phyloP scores from a whole-genome alignment of 2,113 vertebrate species.

The Paracanthobrama guichenoti region DNA sequence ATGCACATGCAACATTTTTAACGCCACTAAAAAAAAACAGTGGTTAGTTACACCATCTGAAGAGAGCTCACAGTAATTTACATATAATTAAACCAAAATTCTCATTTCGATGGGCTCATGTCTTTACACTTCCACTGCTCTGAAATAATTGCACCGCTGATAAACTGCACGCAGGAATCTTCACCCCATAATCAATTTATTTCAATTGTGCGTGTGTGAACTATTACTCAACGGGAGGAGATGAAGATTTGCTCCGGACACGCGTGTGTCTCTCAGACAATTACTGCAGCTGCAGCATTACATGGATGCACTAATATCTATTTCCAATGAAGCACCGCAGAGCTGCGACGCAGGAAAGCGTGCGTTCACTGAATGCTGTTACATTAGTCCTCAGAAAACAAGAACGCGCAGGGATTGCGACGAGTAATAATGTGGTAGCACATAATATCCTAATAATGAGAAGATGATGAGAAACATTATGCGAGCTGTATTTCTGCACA shows the following conservation, averaged over 20 bases:
- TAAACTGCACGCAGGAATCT: neutral
- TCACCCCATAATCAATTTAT: slow-evolving; percentile 13
- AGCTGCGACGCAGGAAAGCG: neutral
- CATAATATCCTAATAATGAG: neutral
- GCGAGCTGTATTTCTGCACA: neutral
- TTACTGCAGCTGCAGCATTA: neutral
- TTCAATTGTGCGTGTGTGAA: neutral
- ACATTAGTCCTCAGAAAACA: slow-evolving; percentile 16
- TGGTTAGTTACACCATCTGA: neutral
- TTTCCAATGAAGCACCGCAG: neutral
- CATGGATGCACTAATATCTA: neutral
- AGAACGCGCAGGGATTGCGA: slow-evolving; percentile 15
- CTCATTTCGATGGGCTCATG: neutral
- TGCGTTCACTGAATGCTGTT: neutral
- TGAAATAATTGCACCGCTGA: neutral
- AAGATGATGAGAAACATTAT: neutral
- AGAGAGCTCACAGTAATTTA: neutral
- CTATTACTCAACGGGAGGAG: slow-evolving; percentile 3
- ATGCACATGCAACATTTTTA: neutral
- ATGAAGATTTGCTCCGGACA: neutral
- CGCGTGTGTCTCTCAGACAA: neutral
- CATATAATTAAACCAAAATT: neutral
- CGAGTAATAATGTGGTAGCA: slow-evolving; percentile 34
- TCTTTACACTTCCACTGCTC: neutral
- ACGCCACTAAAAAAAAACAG: neutral